Evolutionary conservation across 2,113 vertebrate species (phyloP), one percentile per base, ranked within the genome.

Genomic region (Mesoclemmys tuberculata): DNA sequence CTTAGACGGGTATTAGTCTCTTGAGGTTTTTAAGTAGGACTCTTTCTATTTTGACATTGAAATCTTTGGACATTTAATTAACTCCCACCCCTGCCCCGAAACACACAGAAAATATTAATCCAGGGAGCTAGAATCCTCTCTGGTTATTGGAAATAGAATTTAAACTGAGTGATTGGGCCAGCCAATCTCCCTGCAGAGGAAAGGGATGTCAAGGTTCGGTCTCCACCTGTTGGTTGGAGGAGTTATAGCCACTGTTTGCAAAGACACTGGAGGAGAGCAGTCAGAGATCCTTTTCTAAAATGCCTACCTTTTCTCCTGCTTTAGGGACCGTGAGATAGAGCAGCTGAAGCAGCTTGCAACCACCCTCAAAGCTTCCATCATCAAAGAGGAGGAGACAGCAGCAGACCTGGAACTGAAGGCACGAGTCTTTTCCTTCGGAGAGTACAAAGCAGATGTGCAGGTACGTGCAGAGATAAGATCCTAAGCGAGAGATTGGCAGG

Each of bases 291-390:
- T 49, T 64, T 61, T 44, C 56, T 82, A 44, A 2, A 61, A 75
- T 48, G 46, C 9, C 3, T 71, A 6, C 48, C 52, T 79, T 61
- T 26, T 74, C 54, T 93, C 92, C 58, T 80, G 35, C 26, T 54
- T 21, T 80, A 99, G 99, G 98, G 98, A 99, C 82, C 93, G 96
- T 85, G 98, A 99, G 46, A 88, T 98, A 49, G 98, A 98, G 78
- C 98, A 97, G 85, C 95, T 99, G 7, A 97, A 97, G 16, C 71
- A 97, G 48, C 98, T 98, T 97, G 97, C 98, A 10, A 85, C 71
- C 24, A 87, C 98, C 1, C 95, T 99, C 80, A 98, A 86, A 51
- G 88, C 92, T 54, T 97, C 97, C 29, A 97, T 99, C 0, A 5
- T 97, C 54, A 97, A 96, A 92, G 99, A 99, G 95, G 98, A 98